Evolutionary conservation across 2,797 vertebrate genomes (phyloP).

Genomic region (Diceros bicornis): DNA sequence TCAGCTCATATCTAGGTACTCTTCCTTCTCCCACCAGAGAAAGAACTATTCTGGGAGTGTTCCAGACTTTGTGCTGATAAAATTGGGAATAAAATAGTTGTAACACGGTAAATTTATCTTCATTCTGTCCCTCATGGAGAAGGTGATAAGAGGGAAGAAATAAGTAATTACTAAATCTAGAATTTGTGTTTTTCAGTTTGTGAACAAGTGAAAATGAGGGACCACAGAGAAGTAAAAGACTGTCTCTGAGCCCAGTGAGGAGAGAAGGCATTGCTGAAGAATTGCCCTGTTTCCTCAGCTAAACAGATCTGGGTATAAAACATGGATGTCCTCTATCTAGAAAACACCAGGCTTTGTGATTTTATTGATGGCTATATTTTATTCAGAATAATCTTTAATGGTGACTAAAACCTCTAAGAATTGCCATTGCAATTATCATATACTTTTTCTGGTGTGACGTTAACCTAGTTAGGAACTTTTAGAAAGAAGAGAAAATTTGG

Average conservation of each 20-base stretch:
- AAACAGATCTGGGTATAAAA: neutral
- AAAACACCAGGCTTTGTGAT: neutral
- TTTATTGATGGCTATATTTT: neutral
- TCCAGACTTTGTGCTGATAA: neutral
- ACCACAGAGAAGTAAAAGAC: neutral
- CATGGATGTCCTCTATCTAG: neutral
- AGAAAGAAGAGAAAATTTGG: neutral
- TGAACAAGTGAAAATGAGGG: neutral
- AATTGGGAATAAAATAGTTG: neutral
- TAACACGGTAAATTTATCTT: neutral
- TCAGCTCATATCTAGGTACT: neutral
- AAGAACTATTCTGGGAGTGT: neutral
- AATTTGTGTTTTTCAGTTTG: neutral
- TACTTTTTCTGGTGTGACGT: neutral
- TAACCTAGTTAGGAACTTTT: neutral
- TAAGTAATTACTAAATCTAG: neutral
- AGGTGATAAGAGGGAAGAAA: neutral
- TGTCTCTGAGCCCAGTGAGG: neutral
- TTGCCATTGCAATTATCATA: neutral
- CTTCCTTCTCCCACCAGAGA: neutral
- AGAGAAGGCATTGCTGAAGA: neutral
- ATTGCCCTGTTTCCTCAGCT: neutral
- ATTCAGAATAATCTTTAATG: neutral
- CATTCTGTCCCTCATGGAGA: neutral
- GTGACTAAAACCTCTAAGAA: neutral